Base-by-base conservation (phyloP, 1,140 invertebrate species). In the Elymnias hypermnestra region DNA sequence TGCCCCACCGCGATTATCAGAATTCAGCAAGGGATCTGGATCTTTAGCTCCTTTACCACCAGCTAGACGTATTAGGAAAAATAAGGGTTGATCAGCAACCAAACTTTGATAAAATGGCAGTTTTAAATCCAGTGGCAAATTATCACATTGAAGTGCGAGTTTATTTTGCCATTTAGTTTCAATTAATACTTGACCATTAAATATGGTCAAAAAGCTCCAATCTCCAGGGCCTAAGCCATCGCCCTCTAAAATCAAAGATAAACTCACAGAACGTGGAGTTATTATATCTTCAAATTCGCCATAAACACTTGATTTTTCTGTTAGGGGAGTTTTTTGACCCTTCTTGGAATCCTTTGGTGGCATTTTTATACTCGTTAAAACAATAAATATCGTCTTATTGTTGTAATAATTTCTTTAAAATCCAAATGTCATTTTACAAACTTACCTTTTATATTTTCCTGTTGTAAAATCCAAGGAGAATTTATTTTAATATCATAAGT, bases 1-100 rank as follows among this genome's bases (percentile, higher is more conserved):
- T 9, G 60, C 73, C 6, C 82, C 82, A 25, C 67, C 69, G 8
- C 59, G 56, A 59, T 85, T 83, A 47, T 82, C 82, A 0, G 41
- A 4, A 53, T 71, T 68, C 1, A 68, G 28, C 7, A 85, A 46
- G n/a, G 78, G 78, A 45, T 85, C 82, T 3, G 55, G 52, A 36
- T 83, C 73, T 49, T 72, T 74, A n/a, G 53, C 5, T 6, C 36
- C 29, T 53, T 85, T 85, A 1, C 58, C 64, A 7, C 57, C 61
- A 43, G 39, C 6, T 13, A 37, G 14, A 13, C 76, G 71, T 13
- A 84, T 21, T 10, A 84, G 19, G 48, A 79, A 70, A 28, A 77
- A 47, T 25, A 84, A 38, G 21, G 81, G 81, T 3, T 44, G 52
- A 26, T 75, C 63, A 2, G 61, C 60, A 7, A 76, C 12, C 5